A percentile compares a stretch with the other conserved stretches of the same genome.
Evolutionary conservation across 2,113 vertebrate species (phyloP).

Genomic region (Raja brachyura): DNA sequence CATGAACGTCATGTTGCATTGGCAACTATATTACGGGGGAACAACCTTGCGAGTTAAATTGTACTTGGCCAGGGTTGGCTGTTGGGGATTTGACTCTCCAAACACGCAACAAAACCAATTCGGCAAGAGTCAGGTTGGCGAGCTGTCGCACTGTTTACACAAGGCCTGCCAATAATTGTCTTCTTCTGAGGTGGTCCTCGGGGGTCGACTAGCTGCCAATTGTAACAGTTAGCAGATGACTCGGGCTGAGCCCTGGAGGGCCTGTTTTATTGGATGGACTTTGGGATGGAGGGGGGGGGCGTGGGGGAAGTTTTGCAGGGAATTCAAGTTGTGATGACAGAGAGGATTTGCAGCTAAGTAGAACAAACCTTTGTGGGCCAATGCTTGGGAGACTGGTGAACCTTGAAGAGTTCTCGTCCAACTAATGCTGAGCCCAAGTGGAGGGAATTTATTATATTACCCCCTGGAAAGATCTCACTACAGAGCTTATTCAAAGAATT

Average conservation of each 20-base stretch:
- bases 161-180: too few relatives aligned
- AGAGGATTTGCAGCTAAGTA: neutral
- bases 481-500: neutral
- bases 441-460: neutral
- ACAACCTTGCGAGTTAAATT: neutral
- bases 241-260: neutral
- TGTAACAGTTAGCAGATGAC: neutral
- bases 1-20: neutral
- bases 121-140: neutral
- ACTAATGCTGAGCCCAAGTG: neutral
- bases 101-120: neutral
- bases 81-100: neutral
- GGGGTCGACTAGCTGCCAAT: neutral
- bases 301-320: too few relatives aligned
- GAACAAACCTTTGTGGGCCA: neutral
- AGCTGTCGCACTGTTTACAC: neutral
- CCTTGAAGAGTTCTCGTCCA: neutral
- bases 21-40: neutral
- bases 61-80: neutral
- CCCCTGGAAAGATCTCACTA: neutral
- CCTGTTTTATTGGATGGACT: neutral
- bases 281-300: neutral
- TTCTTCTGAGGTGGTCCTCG: too few relatives aligned
- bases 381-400: neutral
- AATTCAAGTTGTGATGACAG: neutral